Conservation (phyloP, 2,797 vertebrate species). For the Poecilia velifera region DNA sequence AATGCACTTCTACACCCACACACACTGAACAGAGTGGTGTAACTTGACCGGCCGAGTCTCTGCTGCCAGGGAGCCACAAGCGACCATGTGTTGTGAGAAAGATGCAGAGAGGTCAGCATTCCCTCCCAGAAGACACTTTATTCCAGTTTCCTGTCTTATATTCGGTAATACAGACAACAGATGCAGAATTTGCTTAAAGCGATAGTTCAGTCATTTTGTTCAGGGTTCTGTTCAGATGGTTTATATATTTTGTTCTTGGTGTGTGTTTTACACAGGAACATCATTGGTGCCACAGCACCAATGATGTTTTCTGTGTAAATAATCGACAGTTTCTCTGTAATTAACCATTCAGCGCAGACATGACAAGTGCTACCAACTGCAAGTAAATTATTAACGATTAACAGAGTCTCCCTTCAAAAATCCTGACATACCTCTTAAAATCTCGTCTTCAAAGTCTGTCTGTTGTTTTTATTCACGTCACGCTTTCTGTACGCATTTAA, state of each 20-base stretch:
- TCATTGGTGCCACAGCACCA: no score
- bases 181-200: conserved; percentile 9
- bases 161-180: conserved; percentile 25
- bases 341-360: background rate
- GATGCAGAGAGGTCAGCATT: conserved; percentile 27
- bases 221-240: background rate
- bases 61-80: conserved; percentile 58
- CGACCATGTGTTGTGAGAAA: conserved; percentile 55
- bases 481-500: conserved; percentile 3
- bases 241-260: background rate
- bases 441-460: background rate
- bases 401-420: background rate
- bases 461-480: background rate
- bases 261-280: background rate
- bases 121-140: conserved; percentile 33
- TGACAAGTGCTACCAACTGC: background rate
- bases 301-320: background rate
- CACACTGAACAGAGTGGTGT: conserved; percentile 37
- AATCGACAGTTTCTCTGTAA: background rate
- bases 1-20: conserved; percentile 21
- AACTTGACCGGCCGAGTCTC: conserved; percentile 66
- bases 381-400: background rate
- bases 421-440: background rate
- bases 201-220: background rate
- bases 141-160: conserved; percentile 38